phyloP scores from a whole-genome alignment of 2,797 vertebrate genomes.

The Sebastiscus tertius region DNA sequence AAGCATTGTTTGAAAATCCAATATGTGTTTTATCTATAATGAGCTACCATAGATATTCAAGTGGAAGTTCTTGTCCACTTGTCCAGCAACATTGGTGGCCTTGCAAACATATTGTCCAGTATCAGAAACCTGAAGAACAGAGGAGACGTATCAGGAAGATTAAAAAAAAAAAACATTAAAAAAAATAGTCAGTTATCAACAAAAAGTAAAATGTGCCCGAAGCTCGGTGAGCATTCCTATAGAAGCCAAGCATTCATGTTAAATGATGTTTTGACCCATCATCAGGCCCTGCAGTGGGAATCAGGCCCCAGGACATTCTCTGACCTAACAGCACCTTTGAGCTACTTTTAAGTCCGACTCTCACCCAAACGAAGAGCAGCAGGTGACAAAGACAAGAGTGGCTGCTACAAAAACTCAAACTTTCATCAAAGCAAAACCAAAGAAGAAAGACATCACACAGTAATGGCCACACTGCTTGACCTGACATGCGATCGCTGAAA shows the following conservation, averaged over 20 bases:
- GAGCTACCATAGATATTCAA: constrained; percentile 92
- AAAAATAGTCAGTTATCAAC: not conserved
- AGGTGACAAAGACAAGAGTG: not conserved
- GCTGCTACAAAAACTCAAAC: not conserved
- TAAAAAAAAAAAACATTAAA: not conserved
- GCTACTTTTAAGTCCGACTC: not conserved
- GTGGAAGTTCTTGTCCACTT: constrained; percentile 96
- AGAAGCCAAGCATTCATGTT: not conserved
- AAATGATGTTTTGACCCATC: not conserved
- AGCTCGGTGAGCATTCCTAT: not conserved
- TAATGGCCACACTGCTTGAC: not conserved
- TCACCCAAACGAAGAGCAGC: not conserved
- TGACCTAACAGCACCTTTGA: not conserved
- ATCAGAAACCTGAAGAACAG: constrained; percentile 90
- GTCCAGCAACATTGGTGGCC: constrained; percentile 93
- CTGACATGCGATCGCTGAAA: not conserved
- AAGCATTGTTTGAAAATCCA: not conserved
- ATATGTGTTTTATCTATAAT: not conserved
- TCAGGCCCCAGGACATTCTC: not conserved
- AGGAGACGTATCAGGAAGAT: not conserved
- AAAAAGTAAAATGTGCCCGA: not conserved
- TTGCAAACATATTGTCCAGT: constrained; percentile 96
- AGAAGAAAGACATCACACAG: not conserved
- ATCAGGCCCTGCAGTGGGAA: not conserved
- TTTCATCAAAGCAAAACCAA: not conserved